Conservation (phyloP, 1,140 invertebrate genomes). For the Rhynchophorus ferrugineus region DNA sequence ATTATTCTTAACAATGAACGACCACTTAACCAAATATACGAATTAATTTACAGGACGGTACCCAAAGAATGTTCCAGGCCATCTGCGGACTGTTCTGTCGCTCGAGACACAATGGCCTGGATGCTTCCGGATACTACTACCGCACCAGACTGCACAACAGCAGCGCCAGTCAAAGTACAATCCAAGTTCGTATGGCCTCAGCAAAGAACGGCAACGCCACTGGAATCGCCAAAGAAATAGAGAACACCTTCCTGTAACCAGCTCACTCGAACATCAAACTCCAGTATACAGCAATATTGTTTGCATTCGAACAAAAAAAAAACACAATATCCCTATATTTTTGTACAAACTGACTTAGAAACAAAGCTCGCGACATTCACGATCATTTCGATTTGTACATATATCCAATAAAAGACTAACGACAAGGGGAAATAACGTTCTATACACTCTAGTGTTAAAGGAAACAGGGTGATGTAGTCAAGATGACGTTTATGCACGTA, state of each 20-base stretch:
- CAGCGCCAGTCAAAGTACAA: constrained; percentile 9
- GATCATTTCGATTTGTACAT: too few relatives aligned
- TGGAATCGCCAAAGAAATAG: background rate
- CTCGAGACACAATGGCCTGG: constrained; percentile 13
- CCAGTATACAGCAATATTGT: too few relatives aligned
- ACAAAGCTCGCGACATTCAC: too few relatives aligned
- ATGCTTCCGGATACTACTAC: constrained; percentile 16
- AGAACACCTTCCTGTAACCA: background rate
- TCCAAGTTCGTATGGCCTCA: constrained; percentile 16
- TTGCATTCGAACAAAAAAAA: too few relatives aligned
- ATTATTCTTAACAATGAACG: background rate
- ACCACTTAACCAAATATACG: background rate
- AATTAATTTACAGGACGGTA: constrained; percentile 28
- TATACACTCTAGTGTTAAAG: too few relatives aligned
- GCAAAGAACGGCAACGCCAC: constrained; percentile 1
- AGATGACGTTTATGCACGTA: too few relatives aligned
- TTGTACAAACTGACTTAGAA: too few relatives aligned
- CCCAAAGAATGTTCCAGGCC: constrained; percentile 23
- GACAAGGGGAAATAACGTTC: too few relatives aligned
- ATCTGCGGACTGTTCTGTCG: constrained; percentile 18
- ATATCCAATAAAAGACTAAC: too few relatives aligned
- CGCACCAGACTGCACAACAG: constrained; percentile 20
- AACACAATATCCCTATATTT: too few relatives aligned
- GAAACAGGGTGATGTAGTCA: too few relatives aligned
- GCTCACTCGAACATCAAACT: too few relatives aligned